Conservation (phyloP, 2,797 vertebrate species). For the Australoheros facetus region DNA sequence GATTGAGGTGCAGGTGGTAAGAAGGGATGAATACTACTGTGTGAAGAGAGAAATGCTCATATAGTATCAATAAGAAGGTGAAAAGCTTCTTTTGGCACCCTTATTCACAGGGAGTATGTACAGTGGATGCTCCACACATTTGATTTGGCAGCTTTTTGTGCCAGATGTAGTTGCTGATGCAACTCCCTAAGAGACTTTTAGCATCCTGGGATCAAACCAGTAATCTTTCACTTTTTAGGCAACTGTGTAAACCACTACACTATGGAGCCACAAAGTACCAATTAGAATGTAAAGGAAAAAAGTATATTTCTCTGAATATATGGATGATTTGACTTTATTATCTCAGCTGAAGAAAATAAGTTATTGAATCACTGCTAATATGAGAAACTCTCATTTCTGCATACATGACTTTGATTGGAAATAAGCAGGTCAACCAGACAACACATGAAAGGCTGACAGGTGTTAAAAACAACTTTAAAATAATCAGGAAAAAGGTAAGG, state of each 20-base stretch:
- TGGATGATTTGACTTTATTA: too few species aligned
- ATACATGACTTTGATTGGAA: too few species aligned
- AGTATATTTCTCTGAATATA: too few species aligned
- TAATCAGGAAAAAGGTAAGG: background rate
- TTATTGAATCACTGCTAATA: too few species aligned
- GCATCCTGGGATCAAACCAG: background rate
- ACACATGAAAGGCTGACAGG: slow-evolving; percentile 8
- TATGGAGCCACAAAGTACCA: background rate
- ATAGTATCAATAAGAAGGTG: background rate
- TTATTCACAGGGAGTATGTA: too few species aligned
- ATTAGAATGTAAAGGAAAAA: too few species aligned
- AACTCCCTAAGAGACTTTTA: background rate
- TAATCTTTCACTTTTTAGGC: background rate
- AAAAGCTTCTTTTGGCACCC: background rate
- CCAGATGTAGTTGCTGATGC: background rate
- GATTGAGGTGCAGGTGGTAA: background rate
- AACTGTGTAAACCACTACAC: background rate
- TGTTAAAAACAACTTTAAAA: background rate
- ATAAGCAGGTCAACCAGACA: background rate
- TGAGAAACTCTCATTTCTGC: too few species aligned
- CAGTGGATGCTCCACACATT: background rate
- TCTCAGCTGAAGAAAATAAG: too few species aligned
- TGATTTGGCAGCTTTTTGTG: background rate
- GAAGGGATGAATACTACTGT: background rate
- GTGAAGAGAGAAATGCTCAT: background rate